Conservation (phyloP, 1,140 invertebrate genomes). For the Diorhabda elongata region DNA sequence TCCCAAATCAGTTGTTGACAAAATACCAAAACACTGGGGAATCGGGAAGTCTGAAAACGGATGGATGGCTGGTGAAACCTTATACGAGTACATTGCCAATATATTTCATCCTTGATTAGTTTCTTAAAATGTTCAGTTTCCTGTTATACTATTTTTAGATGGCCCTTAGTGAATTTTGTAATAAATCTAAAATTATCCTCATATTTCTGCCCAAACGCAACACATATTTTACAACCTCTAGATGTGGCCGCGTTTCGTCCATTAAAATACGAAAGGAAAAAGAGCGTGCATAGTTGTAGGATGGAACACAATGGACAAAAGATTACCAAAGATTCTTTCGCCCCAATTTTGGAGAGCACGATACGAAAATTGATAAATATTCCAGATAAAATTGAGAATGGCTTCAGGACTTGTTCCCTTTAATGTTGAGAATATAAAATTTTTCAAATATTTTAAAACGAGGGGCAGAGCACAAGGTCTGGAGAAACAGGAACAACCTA, state of each 20-base stretch:
- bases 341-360: background rate
- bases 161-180: conserved; percentile 42
- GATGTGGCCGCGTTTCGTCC: conserved; percentile 23
- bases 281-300: conserved; percentile 15
- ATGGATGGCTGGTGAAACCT: conserved; percentile 45
- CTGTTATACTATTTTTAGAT: conserved; percentile 43
- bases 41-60: conserved; percentile 43
- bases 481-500: too few relatives aligned
- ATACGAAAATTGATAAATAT: background rate
- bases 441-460: conserved; percentile 4
- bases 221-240: conserved; percentile 26
- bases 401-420: conserved; percentile 33
- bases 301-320: conserved; percentile 4
- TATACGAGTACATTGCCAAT: conserved; percentile 46
- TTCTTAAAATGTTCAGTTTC: conserved; percentile 36
- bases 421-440: conserved; percentile 20
- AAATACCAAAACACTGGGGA: conserved; percentile 39
- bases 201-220: conserved; percentile 27
- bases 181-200: conserved; percentile 41
- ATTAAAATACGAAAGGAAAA: conserved; percentile 19
- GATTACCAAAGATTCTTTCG: background rate
- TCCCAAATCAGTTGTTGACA: conserved; percentile 30
- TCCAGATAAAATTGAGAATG: conserved; percentile 22
- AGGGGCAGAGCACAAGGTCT: too few relatives aligned
- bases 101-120: conserved; percentile 39